Evolutionary conservation across 2,797 vertebrate species (phyloP).

Genomic region (Heterohyrax brucei): DNA sequence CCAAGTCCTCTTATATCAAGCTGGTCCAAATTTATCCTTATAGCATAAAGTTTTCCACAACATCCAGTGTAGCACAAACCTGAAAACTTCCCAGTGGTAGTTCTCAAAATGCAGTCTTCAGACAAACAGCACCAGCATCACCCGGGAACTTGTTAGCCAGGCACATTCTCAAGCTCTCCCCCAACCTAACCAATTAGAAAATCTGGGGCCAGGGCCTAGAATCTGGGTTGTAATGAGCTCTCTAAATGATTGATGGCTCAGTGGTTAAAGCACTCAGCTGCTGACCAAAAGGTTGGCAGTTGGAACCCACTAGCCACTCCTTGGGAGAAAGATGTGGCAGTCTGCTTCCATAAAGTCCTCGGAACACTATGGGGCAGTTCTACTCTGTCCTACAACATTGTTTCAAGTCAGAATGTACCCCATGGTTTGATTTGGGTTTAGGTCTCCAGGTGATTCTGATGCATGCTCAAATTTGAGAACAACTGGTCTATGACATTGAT

Average conservation of each 20-base stretch:
- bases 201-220: background rate
- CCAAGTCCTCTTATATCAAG: background rate
- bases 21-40: background rate
- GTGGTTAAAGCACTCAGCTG: no score
- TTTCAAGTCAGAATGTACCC: no score
- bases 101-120: background rate
- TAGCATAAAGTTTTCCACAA: background rate
- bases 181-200: constrained; percentile 35
- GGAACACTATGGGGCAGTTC: no score
- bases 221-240: constrained; percentile 19
- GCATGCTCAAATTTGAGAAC: background rate
- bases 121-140: background rate
- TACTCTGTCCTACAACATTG: no score
- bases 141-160: background rate
- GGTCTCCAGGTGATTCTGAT: background rate
- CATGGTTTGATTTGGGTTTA: no score
- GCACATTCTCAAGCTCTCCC: background rate
- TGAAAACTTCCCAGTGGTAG: constrained; percentile 9
- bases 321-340: no score
- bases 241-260: background rate
- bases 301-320: no score
- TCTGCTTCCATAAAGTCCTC: no score
- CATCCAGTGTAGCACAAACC: background rate
- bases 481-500: background rate
- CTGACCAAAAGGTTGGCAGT: no score